These are phyloP conservation scores for Peromyscus polionotus DNA, from an alignment of 2,113 vertebrate species.

Conservation along the genomic window DNA sequence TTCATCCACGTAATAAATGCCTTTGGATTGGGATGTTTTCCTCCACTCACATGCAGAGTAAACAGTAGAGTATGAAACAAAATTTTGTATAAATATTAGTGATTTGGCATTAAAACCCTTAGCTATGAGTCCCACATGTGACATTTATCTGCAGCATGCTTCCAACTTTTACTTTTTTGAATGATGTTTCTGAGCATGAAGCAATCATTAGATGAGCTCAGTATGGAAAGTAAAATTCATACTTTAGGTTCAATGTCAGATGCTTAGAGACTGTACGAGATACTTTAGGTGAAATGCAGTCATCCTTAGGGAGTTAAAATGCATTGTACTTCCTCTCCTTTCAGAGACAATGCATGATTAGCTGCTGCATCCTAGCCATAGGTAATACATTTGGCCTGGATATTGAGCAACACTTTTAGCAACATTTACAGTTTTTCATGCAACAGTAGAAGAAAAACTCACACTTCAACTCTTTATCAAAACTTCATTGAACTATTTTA, in stretches of 20 bases:
- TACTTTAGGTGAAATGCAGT: not conserved
- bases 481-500: not conserved
- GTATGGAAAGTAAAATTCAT: not conserved
- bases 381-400: not conserved
- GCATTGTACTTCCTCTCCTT: not conserved
- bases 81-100: not conserved
- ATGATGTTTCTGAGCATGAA: not conserved
- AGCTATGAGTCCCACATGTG: not conserved
- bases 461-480: not conserved
- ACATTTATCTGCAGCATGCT: not conserved
- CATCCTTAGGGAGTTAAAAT: not conserved
- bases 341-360: not conserved
- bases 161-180: not conserved
- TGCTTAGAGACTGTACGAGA: not conserved
- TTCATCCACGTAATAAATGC: not conserved
- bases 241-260: not conserved
- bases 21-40: not conserved
- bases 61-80: not conserved
- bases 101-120: not conserved
- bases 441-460: not conserved
- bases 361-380: not conserved
- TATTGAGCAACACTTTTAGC: not conserved
- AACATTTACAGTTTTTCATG: not conserved
- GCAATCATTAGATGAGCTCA: not conserved
- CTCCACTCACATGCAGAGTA: not conserved